Evolutionary conservation across 2,888 invertebrate species (phyloP), one percentile per base, ranked within the genome.

Genomic region (Malthinus flaveolus): DNA sequence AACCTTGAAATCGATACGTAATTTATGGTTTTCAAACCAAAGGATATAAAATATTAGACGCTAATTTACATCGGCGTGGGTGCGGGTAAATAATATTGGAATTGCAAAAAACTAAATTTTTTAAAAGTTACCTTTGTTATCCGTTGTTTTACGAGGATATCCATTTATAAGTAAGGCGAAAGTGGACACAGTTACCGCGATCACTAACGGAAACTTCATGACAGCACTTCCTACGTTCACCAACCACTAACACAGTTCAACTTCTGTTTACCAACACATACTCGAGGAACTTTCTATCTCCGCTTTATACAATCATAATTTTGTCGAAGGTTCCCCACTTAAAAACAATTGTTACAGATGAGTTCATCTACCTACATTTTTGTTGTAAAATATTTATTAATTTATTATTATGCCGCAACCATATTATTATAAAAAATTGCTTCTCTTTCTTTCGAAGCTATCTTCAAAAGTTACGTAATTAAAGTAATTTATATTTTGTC

Each of bases 41-140:
- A 23, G 23, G 23, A 23, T 23, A 23, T 23, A 23, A 23, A 5
- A 23, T 23, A 23, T 23, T 23, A 5, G 23, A 23, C 3, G 23
- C 5, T 23, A 23, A 23, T 23, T 23, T 23, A 23, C 5, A 23
- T 23, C 2, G 5, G 23, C 5, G 23, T 23, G 23, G 23, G 23
- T 23, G 23, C 5, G 23, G 23, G 1, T 35, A 35, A 10, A 10
- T 35, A 35, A 36, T 10, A 36, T 11, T 36, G 36, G 2, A 2
- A 11, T 9, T 15, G 9, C 1, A 15, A 42, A 15, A 42, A 42
- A 15, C 15, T n/a, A n/a, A 23, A 23, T 23, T 23, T 23, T 23
- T 23, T 42, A 42, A 37, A 13, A 44, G 78, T 79, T 61, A 82
- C 79, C 56, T 77, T 76, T 61, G 39, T 49, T 55, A 33, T 54